Conservation (phyloP, 2,797 vertebrate species). For the Botia kubotai region DNA sequence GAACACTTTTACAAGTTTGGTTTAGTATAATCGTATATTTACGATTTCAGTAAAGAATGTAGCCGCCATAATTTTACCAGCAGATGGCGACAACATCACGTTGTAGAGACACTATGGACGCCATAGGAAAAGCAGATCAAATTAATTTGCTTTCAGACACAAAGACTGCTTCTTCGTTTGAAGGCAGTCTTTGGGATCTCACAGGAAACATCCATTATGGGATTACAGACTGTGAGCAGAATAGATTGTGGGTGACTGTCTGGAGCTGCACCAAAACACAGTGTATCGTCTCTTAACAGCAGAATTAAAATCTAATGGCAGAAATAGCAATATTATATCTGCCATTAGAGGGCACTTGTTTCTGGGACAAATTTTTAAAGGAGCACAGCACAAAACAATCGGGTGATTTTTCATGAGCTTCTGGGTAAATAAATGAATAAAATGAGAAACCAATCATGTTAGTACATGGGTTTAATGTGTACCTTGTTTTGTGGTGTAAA, state of each 20-base stretch:
- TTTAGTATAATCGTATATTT: no score
- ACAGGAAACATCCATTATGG: no score
- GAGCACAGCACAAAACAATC: not conserved
- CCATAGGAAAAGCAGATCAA: not conserved
- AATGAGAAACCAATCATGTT: no score
- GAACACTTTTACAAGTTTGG: not conserved
- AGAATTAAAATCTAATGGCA: not conserved
- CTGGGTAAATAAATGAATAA: not conserved
- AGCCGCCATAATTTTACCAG: slow-evolving; percentile 1
- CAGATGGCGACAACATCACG: slow-evolving; percentile 53
- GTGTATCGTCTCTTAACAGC: not conserved
- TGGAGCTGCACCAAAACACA: not conserved
- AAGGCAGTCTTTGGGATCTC: no score
- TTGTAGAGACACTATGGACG: not conserved
- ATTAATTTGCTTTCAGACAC: no score
- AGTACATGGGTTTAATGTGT: no score
- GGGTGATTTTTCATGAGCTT: not conserved
- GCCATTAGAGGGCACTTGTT: not conserved
- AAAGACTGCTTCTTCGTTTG: no score
- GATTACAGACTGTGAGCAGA: not conserved
- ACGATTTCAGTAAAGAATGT: not conserved
- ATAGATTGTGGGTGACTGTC: no score
- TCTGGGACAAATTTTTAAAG: not conserved
- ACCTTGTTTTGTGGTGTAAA: no score
- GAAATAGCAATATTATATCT: not conserved